Evolutionary conservation across 92 coral and sea anemone genomes (phyloP), one percentile per base, ranked within the genome.

Genomic region (Heteractis magnifica): DNA sequence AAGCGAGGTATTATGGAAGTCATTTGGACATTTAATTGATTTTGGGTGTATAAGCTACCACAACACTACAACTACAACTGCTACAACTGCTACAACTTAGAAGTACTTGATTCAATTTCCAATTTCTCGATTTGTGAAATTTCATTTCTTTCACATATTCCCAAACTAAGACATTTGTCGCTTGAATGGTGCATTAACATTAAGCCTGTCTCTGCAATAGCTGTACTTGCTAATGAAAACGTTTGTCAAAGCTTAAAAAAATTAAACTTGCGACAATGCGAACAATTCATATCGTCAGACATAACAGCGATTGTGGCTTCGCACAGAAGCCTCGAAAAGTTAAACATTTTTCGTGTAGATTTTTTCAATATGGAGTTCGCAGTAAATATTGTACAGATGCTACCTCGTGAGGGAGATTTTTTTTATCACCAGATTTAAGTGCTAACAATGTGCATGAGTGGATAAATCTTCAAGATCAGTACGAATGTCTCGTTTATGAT

Each of bases 331-430:
- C 78, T 74, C 78, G 6, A 74, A 74, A 6, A 74, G 4, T 1
- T 21, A 74, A 74, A 74, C 56, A 3, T 74, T 74, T 74, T 74
- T 19, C 78, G 56, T 74, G 3, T 74, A 74, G 78, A 74, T 74
- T 74, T 74, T 74, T 74, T 74, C 78, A 74, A 41, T 4, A 7
- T 74, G 78, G 78, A 74, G 78, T 74, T 74, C 6, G 78, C 6
- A 74, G 78, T 74, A 1, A 74, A 6, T 74, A 74, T 74, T 74
- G 78, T 6, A 7, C 78, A 74, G 78, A 74, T 74, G 3, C 78
- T 74, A 74, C 78, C 8, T 74, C 78, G 78, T 2, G 3, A 74
- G 78, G 78, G 78, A 74, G 78, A 74, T 74, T 74, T 74, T 74
- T 3, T n/a, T n/a, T n/a, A n/a, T n/a, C 78, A 26, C 78, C 78